These are phyloP conservation scores for Campaea margaritaria DNA, from an alignment of 2,888 invertebrate species.

Conservation along the genomic window DNA sequence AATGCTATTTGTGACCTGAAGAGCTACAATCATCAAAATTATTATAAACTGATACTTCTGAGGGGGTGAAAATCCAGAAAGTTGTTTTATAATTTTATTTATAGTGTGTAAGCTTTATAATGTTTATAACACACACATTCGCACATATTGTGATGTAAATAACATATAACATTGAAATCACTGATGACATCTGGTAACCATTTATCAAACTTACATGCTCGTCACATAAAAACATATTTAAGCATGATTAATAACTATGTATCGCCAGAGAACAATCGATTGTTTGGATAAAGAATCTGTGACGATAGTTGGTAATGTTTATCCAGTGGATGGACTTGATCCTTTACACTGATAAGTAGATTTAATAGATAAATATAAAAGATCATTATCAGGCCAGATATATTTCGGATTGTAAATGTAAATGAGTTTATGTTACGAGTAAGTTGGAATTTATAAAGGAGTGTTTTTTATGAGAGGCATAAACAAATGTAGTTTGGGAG, in stretches of 20 bases:
- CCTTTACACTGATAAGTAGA: constrained; percentile 46
- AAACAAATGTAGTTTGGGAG: constrained; percentile 17
- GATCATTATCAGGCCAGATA: constrained; percentile 49
- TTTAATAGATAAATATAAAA: constrained; percentile 35
- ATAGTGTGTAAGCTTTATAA: not conserved
- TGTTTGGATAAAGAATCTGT: constrained; percentile 53
- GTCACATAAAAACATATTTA: constrained; percentile 21
- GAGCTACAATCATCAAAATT: not conserved
- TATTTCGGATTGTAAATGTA: constrained; percentile 55
- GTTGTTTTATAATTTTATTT: too few relatives aligned
- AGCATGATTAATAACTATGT: constrained; percentile 31
- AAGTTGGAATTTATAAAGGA: constrained; percentile 11
- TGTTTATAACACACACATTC: not conserved
- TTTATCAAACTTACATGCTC: constrained; percentile 35
- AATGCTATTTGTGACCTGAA: not conserved
- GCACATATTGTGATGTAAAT: not conserved
- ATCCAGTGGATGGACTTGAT: constrained; percentile 50
- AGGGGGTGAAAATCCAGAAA: too few relatives aligned
- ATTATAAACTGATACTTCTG: too few relatives aligned
- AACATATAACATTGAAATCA: constrained; percentile 7
- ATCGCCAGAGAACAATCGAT: constrained; percentile 48
- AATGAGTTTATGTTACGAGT: constrained; percentile 44
- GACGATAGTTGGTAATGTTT: constrained; percentile 58
- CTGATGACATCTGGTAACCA: constrained; percentile 23
- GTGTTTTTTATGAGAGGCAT: constrained; percentile 29